Evolutionary conservation across 1,140 invertebrate species (phyloP).

Genomic region (Scylla paramamosain): DNA sequence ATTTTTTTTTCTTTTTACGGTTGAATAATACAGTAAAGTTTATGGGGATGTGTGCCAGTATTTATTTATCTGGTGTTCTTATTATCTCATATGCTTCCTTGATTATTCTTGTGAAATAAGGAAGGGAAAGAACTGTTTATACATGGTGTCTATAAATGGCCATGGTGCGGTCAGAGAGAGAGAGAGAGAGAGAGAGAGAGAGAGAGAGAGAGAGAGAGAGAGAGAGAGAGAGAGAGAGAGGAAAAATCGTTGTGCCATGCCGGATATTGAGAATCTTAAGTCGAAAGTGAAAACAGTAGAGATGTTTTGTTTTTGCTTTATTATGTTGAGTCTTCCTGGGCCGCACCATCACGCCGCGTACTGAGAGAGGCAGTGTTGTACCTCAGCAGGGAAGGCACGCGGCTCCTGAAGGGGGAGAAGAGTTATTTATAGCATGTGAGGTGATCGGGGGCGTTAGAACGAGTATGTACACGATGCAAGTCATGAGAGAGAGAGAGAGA

Average conservation of each 20-base stretch:
- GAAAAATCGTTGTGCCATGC: background rate
- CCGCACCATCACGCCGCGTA: no score
- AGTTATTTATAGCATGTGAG: conserved; percentile 18
- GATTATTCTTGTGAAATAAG: background rate
- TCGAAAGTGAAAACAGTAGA: background rate
- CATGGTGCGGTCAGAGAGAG: background rate
- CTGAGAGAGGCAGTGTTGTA: no score
- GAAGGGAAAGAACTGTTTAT: background rate
- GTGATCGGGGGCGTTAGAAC: background rate
- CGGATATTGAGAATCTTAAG: background rate
- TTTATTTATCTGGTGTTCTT: background rate
- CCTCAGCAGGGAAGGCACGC: background rate
- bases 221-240: conserved; percentile 36
- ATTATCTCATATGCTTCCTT: no score
- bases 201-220: background rate
- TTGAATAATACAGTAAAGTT: no score
- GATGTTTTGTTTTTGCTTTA: background rate
- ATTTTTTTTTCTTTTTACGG: no score
- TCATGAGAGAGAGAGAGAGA: background rate
- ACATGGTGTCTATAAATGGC: no score
- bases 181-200: background rate
- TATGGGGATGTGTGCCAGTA: background rate
- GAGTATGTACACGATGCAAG: background rate
- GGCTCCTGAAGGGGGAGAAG: no score
- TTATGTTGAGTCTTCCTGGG: background rate